Evolutionary conservation across 1,140 invertebrate genomes (phyloP).

Genomic region (Magallana angulata): DNA sequence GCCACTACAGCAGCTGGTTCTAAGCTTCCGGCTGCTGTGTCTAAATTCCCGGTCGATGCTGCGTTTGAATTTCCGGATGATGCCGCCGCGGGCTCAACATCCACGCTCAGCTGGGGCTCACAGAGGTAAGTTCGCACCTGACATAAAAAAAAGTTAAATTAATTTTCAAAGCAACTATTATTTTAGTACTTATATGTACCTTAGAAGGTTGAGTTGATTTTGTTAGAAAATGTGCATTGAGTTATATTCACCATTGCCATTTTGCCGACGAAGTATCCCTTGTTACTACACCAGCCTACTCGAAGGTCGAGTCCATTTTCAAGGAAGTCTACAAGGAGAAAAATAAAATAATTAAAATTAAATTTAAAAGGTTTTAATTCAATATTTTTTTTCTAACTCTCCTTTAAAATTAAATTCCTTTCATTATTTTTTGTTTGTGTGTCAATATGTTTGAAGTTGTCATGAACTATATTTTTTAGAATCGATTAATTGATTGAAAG

Average conservation of each 20-base stretch:
- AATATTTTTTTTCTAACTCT: too few species aligned
- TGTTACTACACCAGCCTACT: background rate
- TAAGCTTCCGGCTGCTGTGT: background rate
- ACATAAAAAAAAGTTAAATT: background rate
- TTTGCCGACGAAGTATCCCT: conserved; percentile 9
- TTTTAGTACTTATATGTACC: too few species aligned
- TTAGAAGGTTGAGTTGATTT: too few species aligned
- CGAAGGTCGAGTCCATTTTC: background rate
- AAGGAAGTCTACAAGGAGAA: background rate
- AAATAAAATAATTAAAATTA: background rate
- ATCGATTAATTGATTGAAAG: too few species aligned
- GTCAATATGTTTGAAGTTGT: too few species aligned
- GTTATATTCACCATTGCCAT: background rate
- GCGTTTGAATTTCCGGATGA: background rate
- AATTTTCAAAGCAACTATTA: too few species aligned
- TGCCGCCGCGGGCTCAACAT: background rate
- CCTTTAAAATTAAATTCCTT: too few species aligned
- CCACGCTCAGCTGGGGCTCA: background rate
- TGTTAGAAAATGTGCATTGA: background rate
- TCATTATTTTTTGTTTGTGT: background rate
- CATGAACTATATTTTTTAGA: too few species aligned
- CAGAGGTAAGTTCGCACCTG: conserved; percentile 1
- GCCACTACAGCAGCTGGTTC: background rate
- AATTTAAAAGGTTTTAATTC: too few species aligned
- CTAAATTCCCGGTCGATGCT: background rate